Base-by-base conservation (phyloP, 23 tunicate genomes). In the Clavelina lepadiformis region DNA sequence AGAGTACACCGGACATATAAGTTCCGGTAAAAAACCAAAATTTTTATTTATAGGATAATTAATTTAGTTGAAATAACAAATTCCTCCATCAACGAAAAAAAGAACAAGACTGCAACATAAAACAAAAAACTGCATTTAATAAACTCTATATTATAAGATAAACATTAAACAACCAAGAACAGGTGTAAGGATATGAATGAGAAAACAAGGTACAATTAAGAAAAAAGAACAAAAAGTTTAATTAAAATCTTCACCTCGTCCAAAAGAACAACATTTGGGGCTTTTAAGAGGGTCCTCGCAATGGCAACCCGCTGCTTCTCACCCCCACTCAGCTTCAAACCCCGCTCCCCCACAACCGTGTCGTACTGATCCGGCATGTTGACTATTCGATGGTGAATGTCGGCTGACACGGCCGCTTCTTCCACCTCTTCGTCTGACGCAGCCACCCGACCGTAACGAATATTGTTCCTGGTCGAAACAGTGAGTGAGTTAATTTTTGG, bases 171-270 rank as follows among this genome's bases (percentile, higher is more conserved):
- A n/a, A n/a, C n/a, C n/a, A n/a, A n/a, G n/a, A n/a, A n/a, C n/a
- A n/a, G n/a, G n/a, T n/a, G n/a, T n/a, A n/a, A n/a, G n/a, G n/a
- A n/a, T n/a, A n/a, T n/a, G n/a, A n/a, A n/a, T n/a, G n/a, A n/a
- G n/a, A n/a, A n/a, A n/a, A n/a, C n/a, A n/a, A n/a, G n/a, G n/a
- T n/a, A n/a, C n/a, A n/a, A n/a, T n/a, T n/a, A n/a, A n/a, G n/a
- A n/a, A n/a, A n/a, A n/a, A n/a, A n/a, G n/a, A n/a, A n/a, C n/a
- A n/a, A n/a, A n/a, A n/a, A n/a, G n/a, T n/a, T n/a, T n/a, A n/a
- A n/a, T n/a, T n/a, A n/a, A n/a, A n/a, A n/a, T n/a, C n/a, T n/a
- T 32, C 35, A 89, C 97, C 80, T 93, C 98, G 63, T 93, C 98
- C 31, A 83, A 49, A 30, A 93, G 36, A 3, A 93, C 88, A 34